Percentiles rank a stretch among this genome's conserved stretches.
Conservation (phyloP, 1,140 invertebrate species). For the Pentalonia nigronervosa region DNA sequence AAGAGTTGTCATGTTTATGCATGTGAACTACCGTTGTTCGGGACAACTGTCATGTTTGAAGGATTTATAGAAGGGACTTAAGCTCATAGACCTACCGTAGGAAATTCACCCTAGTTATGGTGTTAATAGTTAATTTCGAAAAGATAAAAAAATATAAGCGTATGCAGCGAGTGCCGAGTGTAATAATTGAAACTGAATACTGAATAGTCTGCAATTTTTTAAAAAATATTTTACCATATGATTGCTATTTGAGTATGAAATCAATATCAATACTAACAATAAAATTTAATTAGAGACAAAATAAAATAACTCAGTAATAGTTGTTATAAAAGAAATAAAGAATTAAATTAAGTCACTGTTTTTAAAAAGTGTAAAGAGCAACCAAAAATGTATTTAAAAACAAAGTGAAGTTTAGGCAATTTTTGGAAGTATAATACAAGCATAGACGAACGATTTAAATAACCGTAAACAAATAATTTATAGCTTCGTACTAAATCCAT, state of each 20-base stretch:
- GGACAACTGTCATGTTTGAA: not conserved
- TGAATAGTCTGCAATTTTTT: too few species aligned
- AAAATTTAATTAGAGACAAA: not conserved
- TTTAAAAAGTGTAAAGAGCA: not conserved
- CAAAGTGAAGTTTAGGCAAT: not conserved
- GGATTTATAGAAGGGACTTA: not conserved
- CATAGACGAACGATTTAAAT: not conserved
- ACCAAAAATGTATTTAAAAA: not conserved
- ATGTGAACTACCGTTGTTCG: not conserved
- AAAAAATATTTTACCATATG: not conserved
- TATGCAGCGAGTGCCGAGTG: not conserved
- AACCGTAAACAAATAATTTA: not conserved
- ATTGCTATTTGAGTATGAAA: not conserved
- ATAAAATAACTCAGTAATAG: too few species aligned
- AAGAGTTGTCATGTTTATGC: not conserved
- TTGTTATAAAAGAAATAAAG: too few species aligned
- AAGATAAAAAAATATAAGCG: not conserved
- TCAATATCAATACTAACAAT: not conserved
- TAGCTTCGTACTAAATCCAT: not conserved
- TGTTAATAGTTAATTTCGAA: constrained; percentile 16
- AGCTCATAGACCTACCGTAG: not conserved
- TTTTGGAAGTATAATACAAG: not conserved
- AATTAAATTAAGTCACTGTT: not conserved
- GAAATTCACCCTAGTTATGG: not conserved
- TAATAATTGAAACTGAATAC: not conserved